Evolutionary conservation across 2,888 invertebrate genomes (phyloP).

Genomic region (Therioaphis trifolii): DNA sequence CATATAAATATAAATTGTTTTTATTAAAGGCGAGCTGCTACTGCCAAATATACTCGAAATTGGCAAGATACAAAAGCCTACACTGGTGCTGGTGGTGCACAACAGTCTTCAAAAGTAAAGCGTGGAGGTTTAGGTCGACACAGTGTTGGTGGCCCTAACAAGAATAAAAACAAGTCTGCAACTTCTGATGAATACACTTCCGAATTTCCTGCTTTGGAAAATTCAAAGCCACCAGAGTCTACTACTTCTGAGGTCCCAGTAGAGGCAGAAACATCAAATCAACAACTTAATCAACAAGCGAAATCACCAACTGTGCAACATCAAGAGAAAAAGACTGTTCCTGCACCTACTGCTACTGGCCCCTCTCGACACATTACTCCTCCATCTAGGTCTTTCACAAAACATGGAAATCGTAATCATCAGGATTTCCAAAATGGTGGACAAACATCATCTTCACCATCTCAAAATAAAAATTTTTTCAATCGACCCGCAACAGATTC

Average conservation of each 20-base stretch:
- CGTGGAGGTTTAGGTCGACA: neutral
- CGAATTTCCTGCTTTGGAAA: conserved; percentile 16
- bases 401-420: conserved; percentile 1
- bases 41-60: conserved; percentile 85
- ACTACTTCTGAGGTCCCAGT: neutral
- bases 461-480: conserved; percentile 10
- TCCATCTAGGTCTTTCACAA: neutral
- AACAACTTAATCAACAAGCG: neutral
- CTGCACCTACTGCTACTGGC: no score
- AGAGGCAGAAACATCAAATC: neutral
- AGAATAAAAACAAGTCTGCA: conserved; percentile 15
- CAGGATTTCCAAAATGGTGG: conserved; percentile 15
- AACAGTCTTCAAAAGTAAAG: conserved; percentile 2
- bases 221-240: neutral
- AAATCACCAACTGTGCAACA: neutral
- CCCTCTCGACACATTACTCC: neutral
- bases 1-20: conserved; percentile 17
- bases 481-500: neutral
- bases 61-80: conserved; percentile 96
- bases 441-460: neutral
- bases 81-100: conserved; percentile 63
- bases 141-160: neutral
- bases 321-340: conserved; percentile 1
- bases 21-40: conserved; percentile 81
- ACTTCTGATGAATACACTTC: conserved; percentile 3